Conservation (phyloP, 1,140 invertebrate genomes). For the Diachasmimorpha longicaudata region DNA sequence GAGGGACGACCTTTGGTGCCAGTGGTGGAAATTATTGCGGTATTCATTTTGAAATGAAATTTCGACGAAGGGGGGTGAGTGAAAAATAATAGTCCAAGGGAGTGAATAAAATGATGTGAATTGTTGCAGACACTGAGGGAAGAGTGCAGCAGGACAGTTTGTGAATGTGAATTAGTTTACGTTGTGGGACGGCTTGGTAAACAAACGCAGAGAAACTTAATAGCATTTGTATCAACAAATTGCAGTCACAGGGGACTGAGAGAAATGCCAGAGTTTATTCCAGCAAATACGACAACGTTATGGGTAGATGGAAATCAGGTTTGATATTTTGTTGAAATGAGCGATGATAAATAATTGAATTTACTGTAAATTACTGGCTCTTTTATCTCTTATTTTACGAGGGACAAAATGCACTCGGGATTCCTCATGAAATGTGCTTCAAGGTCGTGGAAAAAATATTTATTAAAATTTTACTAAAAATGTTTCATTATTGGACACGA, state of each 20-base stretch:
- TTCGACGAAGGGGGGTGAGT: no score
- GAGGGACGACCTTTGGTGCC: slow-evolving; percentile 61
- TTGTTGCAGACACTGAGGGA: slow-evolving; percentile 45
- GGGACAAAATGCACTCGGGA: no score
- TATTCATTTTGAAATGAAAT: slow-evolving; percentile 33
- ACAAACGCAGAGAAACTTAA: slow-evolving; percentile 54
- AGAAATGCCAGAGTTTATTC: slow-evolving; percentile 64
- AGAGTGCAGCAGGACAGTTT: slow-evolving; percentile 49
- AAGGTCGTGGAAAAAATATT: no score
- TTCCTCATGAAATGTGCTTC: no score
- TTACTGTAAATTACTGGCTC: neutral
- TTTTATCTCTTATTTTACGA: neutral
- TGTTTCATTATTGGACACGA: no score
- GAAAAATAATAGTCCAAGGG: neutral
- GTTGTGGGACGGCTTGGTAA: slow-evolving; percentile 53
- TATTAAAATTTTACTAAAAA: no score
- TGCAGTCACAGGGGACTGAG: slow-evolving; percentile 63
- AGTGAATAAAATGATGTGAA: neutral
- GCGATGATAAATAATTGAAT: neutral
- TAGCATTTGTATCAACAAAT: slow-evolving; percentile 64
- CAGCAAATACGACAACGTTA: slow-evolving; percentile 65
- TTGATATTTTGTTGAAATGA: neutral
- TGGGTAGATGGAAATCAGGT: slow-evolving; percentile 66
- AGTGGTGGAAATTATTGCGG: slow-evolving; percentile 66
- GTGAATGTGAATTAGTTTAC: slow-evolving; percentile 57